phyloP scores from a whole-genome alignment of 2,888 invertebrate species.

The Drosophila crucigera region DNA sequence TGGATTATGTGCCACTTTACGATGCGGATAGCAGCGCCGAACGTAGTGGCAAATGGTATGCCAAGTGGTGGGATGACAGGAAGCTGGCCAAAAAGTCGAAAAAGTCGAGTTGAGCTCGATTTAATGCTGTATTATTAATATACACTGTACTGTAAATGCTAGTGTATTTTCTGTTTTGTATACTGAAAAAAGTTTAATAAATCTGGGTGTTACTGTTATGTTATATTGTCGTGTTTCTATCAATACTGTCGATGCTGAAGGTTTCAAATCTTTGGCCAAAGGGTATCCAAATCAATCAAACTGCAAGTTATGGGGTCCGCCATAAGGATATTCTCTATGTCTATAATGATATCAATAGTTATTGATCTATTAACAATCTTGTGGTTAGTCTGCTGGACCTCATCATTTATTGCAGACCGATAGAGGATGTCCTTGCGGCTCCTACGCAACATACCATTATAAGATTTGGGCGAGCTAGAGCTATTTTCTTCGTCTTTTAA shows the following conservation, averaged over 20 bases:
- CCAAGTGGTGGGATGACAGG: constrained; percentile 81
- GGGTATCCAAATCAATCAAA: neutral
- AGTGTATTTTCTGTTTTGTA: constrained; percentile 21
- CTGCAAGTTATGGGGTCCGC: too few species aligned
- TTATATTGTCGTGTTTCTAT: neutral
- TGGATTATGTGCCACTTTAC: constrained; percentile 84
- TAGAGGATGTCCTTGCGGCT: neutral
- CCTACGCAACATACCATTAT: neutral
- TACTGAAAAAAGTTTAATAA: constrained; percentile 29
- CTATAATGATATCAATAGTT: neutral
- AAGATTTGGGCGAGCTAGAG: neutral
- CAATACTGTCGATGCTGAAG: neutral
- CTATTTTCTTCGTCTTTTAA: neutral
- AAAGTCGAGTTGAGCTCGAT: constrained; percentile 49
- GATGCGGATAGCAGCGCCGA: constrained; percentile 81
- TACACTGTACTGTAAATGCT: constrained; percentile 14
- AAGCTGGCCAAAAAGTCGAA: constrained; percentile 42
- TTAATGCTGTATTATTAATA: constrained; percentile 1
- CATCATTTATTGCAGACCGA: too few species aligned
- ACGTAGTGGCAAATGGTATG: constrained; percentile 84
- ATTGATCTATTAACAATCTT: too few species aligned
- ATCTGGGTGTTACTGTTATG: constrained; percentile 33
- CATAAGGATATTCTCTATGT: too few species aligned
- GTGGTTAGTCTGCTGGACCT: too few species aligned
- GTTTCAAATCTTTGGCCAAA: neutral